Evolutionary conservation across 2,888 invertebrate species (phyloP), one percentile per base, ranked within the genome.

Genomic region (Anoplius nigerrimus): DNA sequence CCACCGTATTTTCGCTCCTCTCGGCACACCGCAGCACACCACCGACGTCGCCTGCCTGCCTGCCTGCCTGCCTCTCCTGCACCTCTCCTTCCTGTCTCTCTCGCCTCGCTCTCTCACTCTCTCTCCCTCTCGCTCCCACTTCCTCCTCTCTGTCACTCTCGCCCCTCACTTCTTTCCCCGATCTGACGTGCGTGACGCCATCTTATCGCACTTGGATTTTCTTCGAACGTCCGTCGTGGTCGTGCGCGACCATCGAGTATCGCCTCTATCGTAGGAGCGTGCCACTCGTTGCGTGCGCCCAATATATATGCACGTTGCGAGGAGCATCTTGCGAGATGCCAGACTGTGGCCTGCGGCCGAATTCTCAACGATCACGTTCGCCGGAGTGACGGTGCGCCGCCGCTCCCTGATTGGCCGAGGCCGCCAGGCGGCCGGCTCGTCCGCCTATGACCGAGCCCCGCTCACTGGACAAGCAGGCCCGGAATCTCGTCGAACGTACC

Each of bases 131-230:
- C 43, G 63, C 52, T 52, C 54, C 42, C 27, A 46, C 62, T 61
- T 55, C 34, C 52, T 55, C 56, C 52, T 51, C 42, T 21, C 62
- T 48, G 46, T 46, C 62, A 67, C 69, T 67, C 71, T 69, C 70
- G 2, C 74, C 62, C 72, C 72, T 69, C 78, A 72, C 71, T 74
- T 73, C 69, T 72, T 72, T 70, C 57, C 46, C 63, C 67, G 73
- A 64, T 77, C 76, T 80, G 81, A 82, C 82, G 81, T 84, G 78
- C 77, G 80, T 80, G 80, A 80, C 82, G 84, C 84, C 84, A 84
- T 84, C 78, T 84, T 84, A 83, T 83, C 53, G 48, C 65, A 51
- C 71, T 78, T 68, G 72, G 61, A 68, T 72, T 75, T 77, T 76
- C 76, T 71, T 77, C 62, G 62, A 66, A 65, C 62, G 68, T 24